These are phyloP conservation scores for Geotrypetes seraphini DNA, from an alignment of 2,797 vertebrate genomes.

Conservation along the genomic window DNA sequence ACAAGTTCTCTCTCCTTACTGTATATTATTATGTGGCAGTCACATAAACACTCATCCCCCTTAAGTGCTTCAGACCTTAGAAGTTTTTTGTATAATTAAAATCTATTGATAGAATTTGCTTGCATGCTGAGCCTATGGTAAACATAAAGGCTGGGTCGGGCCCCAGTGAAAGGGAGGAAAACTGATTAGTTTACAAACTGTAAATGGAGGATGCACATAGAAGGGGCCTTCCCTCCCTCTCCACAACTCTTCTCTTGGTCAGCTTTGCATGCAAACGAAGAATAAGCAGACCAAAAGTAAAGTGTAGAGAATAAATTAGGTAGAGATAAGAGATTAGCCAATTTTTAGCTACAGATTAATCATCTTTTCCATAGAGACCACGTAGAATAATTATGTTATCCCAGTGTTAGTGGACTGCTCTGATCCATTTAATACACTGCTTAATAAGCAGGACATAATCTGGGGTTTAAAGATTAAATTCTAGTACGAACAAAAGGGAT, in stretches of 20 bases:
- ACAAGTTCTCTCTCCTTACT: too few species aligned
- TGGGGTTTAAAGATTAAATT: conserved; percentile 50
- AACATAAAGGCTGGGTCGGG: too few species aligned
- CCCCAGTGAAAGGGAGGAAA: too few species aligned
- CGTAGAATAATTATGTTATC: not conserved
- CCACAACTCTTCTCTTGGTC: not conserved
- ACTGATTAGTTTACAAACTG: too few species aligned
- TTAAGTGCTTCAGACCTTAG: not conserved
- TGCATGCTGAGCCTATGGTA: too few species aligned
- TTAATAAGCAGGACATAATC: conserved; percentile 55
- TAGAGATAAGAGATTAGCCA: not conserved
- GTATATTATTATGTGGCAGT: too few species aligned
- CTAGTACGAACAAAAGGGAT: conserved; percentile 39
- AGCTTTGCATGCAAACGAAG: not conserved
- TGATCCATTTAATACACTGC: conserved; percentile 52
- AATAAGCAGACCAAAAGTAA: not conserved
- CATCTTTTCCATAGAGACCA: not conserved
- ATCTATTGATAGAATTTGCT: too few species aligned
- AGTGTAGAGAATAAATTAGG: not conserved
- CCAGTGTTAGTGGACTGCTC: conserved; percentile 11
- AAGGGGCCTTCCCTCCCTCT: too few species aligned
- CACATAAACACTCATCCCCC: not conserved
- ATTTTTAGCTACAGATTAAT: conserved; percentile 5
- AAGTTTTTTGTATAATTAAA: conserved; percentile 1
- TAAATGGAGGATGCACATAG: not conserved